These are phyloP conservation scores for Brachypodius melanocephalos DNA, from an alignment of 2,113 vertebrate genomes.

Conservation along the genomic window DNA sequence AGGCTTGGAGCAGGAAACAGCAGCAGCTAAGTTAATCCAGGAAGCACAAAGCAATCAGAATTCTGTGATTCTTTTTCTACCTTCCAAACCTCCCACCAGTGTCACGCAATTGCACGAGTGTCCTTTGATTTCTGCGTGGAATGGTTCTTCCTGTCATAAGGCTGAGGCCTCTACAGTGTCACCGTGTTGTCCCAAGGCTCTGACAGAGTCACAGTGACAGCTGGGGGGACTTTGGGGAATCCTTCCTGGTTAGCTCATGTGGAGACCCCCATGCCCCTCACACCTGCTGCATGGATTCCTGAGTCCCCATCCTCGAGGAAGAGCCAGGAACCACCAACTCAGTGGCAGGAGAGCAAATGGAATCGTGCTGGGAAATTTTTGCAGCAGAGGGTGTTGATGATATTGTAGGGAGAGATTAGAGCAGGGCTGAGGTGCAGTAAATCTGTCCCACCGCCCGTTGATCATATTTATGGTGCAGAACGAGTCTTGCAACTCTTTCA, in stretches of 20 bases:
- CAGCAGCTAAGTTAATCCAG: neutral
- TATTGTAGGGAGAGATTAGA: neutral
- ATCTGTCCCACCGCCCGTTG: neutral
- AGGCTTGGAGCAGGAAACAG: neutral
- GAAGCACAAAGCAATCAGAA: neutral
- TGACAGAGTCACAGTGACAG: neutral
- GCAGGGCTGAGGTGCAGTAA: neutral
- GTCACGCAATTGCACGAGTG: neutral
- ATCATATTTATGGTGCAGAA: slow-evolving; percentile 36
- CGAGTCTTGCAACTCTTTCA: slow-evolving; percentile 10
- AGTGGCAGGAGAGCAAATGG: neutral
- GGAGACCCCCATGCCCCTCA: neutral
- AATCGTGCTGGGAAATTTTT: neutral
- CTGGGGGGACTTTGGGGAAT: neutral
- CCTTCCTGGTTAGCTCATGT: rapidly evolving
- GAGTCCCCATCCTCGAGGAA: neutral
- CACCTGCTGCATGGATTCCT: neutral
- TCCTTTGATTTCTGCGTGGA: neutral
- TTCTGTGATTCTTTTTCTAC: neutral
- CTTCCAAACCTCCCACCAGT: neutral
- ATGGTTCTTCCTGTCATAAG: neutral
- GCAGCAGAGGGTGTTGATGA: neutral
- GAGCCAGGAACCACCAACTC: neutral
- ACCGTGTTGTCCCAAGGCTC: neutral
- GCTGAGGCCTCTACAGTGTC: neutral